Base-by-base conservation (phyloP, 2,113 vertebrate species). In the Rhinopomastus cyanomelas region DNA sequence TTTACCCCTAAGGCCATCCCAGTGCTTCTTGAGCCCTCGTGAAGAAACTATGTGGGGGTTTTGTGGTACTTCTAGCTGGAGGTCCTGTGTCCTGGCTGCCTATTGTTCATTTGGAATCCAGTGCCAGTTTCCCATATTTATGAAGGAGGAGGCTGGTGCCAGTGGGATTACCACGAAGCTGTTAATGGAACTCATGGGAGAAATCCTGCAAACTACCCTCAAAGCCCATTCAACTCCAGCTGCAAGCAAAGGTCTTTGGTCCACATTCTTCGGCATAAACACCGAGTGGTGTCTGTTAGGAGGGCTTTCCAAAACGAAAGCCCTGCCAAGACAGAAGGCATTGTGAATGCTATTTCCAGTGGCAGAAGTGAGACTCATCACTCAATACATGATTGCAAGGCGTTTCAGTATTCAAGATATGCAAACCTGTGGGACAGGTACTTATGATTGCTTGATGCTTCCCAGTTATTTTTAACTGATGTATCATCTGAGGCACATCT, bases 381-480 rank as follows among this genome's bases (percentile, higher is more conserved):
- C 51, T 65, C n/a, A 75, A n/a, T 25, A 52, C 29, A 3, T 36
- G 32, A 52, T 51, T 52, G 34, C 67, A 53, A 93, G n/a, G 48
- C 26, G 32, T 73, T 93, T 81, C 26, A 66, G 16, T 55, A 87
- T 88, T 92, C 37, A 93, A 90, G 85, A 88, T 62, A 89, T 74
- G 60, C 34, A 11, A 77, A 88, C 65, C 72, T 81, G 76, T 88
- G 76, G 80, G 48, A 77, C 60, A 34, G 3, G 17, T 71, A 53
- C 76, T 91, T 77, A 23, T 5, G 36, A 81, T 39, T 83, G n/a
- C 44, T 89, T 71, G 61, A 56, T 93, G 48, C 67, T 85, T 67
- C 48, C 44, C 49, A 60, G 76, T 85, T 94, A 93, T 91, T 95
- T 95, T 94, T 91, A 92, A 74, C 80, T 68, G 82, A 60, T 83